Conservation (phyloP, 1,140 invertebrate species). For the Plutomurus gul region DNA sequence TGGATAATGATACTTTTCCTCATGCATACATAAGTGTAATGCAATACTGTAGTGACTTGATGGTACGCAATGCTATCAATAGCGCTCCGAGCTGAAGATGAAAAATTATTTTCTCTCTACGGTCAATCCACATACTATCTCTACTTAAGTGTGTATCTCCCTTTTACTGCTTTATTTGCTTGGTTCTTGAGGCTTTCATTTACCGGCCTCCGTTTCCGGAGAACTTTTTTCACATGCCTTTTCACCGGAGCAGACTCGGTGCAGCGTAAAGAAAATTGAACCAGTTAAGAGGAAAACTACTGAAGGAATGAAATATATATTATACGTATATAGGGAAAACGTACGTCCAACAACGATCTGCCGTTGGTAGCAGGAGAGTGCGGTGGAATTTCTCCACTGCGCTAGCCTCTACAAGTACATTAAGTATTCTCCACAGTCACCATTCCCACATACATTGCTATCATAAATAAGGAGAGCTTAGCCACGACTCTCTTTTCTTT, state of each 20-base stretch:
- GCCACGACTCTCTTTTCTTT: constrained; percentile 26
- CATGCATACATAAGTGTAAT: too few species aligned
- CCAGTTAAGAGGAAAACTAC: neutral
- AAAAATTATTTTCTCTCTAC: neutral
- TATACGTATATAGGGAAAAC: too few species aligned
- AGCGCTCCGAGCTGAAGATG: neutral
- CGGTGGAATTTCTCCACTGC: too few species aligned
- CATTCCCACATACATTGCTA: constrained; percentile 15
- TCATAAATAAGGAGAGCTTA: constrained; percentile 25
- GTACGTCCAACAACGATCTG: too few species aligned
- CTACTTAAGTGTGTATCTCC: neutral
- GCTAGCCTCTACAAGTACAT: too few species aligned
- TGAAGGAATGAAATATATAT: neutral
- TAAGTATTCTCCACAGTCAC: too few species aligned
- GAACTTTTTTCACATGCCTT: neutral
- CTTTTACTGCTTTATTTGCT: neutral
- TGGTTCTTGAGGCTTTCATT: constrained; percentile 4
- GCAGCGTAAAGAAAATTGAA: neutral
- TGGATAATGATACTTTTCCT: too few species aligned
- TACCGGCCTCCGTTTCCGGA: neutral
- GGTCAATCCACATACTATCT: neutral
- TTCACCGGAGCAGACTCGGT: neutral
- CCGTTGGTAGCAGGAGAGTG: too few species aligned
- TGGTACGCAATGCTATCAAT: neutral
- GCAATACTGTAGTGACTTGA: too few species aligned